Base-by-base conservation (phyloP, 2,888 invertebrate genomes). In the Agrotis segetum region DNA sequence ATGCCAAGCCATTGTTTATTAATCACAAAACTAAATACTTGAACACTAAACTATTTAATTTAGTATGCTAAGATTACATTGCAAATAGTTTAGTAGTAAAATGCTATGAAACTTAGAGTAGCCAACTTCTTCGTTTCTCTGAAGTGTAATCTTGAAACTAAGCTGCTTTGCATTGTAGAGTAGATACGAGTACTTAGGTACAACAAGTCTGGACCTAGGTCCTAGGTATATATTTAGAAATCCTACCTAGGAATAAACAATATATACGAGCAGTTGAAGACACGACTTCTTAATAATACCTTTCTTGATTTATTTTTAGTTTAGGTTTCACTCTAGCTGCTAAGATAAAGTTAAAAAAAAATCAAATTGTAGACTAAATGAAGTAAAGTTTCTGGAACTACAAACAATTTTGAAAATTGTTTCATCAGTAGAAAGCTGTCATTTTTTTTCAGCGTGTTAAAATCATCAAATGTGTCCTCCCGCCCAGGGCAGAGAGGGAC, bases 61-160 rank as follows among this genome's bases (percentile, higher is more conserved):
- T 46, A 56, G 49, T 74, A 56, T 50, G 24, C 74, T 58, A 58
- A 76, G 50, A 58, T 76, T 52, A 76, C 40, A 21, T 69, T 29
- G 40, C 40, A 61, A 76, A 76, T 61, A 69, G 61, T 74, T 74
- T 76, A 58, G 24, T 56, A 56, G 24, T 74, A 76, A 74, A 76
- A 74, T 40, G 69, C 47, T 74, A 58, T 69, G 74, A 76, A 76
- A 76, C 46, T 76, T 76, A 62, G 50, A 76, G 75, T 68, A 75
- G 69, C 40, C 19, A 69, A 74, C 56, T 74, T 58, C 61, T 69
- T 52, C 17, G 76, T 76, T 62, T 58, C 76, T 62, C 61, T 21
- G 76, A 76, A 74, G 61, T 76, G 69, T 74, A 74, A 76, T 74
- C 76, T 69, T 69, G 74, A 61, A 74, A 74, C 76, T 76, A 74